Evolutionary conservation across 92 coral and sea anemone genomes (phyloP).

Genomic region (Nematostella vectensis): DNA sequence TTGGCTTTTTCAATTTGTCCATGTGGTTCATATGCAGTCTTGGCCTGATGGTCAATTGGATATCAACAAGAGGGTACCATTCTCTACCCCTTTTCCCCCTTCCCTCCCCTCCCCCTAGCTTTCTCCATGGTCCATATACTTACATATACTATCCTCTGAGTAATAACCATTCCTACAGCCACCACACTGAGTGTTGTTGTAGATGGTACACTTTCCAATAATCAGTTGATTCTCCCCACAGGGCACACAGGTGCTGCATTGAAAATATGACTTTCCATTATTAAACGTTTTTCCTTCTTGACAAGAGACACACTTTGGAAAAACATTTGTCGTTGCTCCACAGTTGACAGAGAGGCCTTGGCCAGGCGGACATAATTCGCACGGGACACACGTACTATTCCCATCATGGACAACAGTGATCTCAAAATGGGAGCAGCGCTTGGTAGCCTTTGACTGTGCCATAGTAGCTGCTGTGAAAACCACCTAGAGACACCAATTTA

Average conservation of each 20-base stretch:
- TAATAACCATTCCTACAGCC: neutral
- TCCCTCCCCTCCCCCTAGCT: neutral
- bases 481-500: too few species aligned
- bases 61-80: too few species aligned
- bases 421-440: neutral
- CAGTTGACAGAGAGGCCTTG: neutral
- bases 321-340: neutral
- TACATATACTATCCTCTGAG: neutral
- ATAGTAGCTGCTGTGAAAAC: too few species aligned
- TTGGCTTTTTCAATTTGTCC: too few species aligned
- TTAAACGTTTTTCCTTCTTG: neutral
- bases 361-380: slow-evolving; percentile 1
- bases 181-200: neutral
- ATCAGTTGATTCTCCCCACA: neutral
- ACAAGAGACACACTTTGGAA: neutral
- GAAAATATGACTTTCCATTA: neutral
- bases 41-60: too few species aligned
- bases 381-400: neutral
- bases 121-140: neutral
- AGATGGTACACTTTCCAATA: neutral
- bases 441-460: too few species aligned
- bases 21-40: too few species aligned
- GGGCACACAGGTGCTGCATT: neutral
- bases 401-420: neutral
- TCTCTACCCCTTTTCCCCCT: too few species aligned